Percentiles rank a stretch among this genome's conserved stretches.
These are phyloP conservation scores for Ameiurus melas DNA, from an alignment of 2,113 vertebrate species.

Conservation along the genomic window DNA sequence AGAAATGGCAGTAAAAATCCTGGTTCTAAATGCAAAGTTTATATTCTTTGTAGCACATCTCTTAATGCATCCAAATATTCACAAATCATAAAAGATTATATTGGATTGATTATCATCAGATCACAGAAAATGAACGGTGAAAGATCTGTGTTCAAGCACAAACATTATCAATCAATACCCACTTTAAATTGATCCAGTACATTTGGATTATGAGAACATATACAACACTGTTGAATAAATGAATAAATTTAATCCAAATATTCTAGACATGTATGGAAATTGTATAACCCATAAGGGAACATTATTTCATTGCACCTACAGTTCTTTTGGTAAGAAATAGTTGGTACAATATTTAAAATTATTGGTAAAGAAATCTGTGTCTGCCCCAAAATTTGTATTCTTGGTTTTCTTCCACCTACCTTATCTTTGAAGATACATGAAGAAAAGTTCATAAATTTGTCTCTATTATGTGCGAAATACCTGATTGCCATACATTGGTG, in stretches of 20 bases:
- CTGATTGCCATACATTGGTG: background rate
- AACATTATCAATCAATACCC: background rate
- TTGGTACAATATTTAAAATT: no score
- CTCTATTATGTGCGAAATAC: background rate
- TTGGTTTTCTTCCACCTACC: background rate
- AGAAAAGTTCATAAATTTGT: background rate
- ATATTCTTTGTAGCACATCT: no score
- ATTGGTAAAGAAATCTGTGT: background rate
- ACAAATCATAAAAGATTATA: no score
- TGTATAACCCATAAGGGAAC: background rate
- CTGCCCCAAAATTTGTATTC: background rate
- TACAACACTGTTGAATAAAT: background rate
- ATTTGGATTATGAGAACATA: background rate
- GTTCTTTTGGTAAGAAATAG: background rate
- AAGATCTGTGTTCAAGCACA: background rate
- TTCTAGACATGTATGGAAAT: background rate
- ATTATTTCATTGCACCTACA: background rate
- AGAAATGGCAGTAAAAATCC: no score
- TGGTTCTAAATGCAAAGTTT: no score
- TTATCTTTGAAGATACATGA: background rate
- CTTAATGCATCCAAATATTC: no score
- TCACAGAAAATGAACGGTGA: background rate
- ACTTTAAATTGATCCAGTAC: background rate
- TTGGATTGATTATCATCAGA: no score
- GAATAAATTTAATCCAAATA: background rate